These are phyloP conservation scores for Babylonia areolata DNA, from an alignment of 1,140 invertebrate genomes.

Conservation along the genomic window DNA sequence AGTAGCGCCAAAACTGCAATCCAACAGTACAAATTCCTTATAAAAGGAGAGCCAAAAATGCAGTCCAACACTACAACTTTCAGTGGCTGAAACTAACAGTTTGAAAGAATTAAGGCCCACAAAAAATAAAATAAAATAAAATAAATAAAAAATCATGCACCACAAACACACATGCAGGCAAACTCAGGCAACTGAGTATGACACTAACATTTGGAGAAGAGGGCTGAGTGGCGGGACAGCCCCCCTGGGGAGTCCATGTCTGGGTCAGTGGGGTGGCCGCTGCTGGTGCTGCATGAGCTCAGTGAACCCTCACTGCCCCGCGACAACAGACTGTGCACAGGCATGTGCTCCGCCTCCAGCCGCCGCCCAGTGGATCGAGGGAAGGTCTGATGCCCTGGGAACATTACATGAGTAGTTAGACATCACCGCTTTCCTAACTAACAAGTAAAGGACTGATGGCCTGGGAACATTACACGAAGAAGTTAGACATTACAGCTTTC, in stretches of 20 bases:
- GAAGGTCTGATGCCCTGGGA: constrained; percentile 56
- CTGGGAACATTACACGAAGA: not conserved
- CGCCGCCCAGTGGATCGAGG: constrained; percentile 59
- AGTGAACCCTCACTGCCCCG: constrained; percentile 68
- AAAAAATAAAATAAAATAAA: too few species aligned
- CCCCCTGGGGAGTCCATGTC: constrained; percentile 71
- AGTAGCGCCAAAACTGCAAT: too few species aligned
- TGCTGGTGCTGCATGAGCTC: constrained; percentile 64
- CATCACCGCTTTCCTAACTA: too few species aligned
- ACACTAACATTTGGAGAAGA: constrained; percentile 69
- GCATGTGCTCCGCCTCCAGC: constrained; percentile 54
- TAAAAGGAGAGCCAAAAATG: too few species aligned
- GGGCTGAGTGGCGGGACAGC: constrained; percentile 50
- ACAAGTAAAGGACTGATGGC: constrained; percentile 30
- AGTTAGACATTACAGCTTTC: too few species aligned
- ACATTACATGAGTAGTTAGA: not conserved
- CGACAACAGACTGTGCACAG: constrained; percentile 59
- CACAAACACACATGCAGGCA: not conserved
- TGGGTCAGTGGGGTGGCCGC: constrained; percentile 65
- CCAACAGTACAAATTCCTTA: too few species aligned
- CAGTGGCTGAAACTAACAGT: too few species aligned
- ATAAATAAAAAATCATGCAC: too few species aligned
- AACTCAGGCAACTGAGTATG: constrained; percentile 22
- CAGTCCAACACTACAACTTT: too few species aligned
- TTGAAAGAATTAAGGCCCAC: too few species aligned